Conservation (phyloP, 2,113 vertebrate species). For the Spea multiplicata region DNA sequence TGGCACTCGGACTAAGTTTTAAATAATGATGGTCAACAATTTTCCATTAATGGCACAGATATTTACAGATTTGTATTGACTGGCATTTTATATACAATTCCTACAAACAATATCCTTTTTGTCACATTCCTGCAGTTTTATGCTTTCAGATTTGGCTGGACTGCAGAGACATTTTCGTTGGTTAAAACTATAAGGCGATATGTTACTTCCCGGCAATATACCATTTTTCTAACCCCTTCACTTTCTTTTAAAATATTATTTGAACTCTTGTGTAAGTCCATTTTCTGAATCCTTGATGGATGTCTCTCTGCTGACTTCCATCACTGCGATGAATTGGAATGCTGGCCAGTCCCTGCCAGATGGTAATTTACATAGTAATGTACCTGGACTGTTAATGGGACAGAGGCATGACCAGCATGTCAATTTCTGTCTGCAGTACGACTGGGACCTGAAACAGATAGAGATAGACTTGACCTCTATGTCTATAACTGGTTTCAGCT, state of each 20-base stretch:
- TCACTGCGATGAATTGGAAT: constrained; percentile 14
- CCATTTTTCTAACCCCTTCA: neutral
- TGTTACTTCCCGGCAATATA: neutral
- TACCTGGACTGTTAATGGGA: constrained; percentile 21
- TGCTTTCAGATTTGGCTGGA: no score
- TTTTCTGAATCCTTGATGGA: constrained; percentile 8
- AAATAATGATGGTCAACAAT: no score
- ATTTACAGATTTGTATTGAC: no score
- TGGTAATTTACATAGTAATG: constrained; percentile 33
- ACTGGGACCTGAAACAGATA: neutral
- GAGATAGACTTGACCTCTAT: neutral
- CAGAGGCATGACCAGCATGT: constrained; percentile 13
- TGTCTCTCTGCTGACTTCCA: constrained; percentile 19
- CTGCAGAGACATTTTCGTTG: no score
- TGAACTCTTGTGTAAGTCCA: constrained; percentile 9
- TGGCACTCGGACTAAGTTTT: no score
- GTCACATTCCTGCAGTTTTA: no score
- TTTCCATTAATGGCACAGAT: no score
- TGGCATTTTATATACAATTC: no score
- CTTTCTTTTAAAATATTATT: constrained; percentile 1
- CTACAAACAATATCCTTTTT: no score
- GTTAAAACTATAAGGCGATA: neutral
- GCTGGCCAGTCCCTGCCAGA: constrained; percentile 10
- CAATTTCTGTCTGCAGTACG: neutral
- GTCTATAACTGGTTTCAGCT: neutral